A percentile compares a stretch with the other conserved stretches of the same genome.
phyloP scores from a whole-genome alignment of 2,888 invertebrate species.

The Rhaphigaster nebulosa region DNA sequence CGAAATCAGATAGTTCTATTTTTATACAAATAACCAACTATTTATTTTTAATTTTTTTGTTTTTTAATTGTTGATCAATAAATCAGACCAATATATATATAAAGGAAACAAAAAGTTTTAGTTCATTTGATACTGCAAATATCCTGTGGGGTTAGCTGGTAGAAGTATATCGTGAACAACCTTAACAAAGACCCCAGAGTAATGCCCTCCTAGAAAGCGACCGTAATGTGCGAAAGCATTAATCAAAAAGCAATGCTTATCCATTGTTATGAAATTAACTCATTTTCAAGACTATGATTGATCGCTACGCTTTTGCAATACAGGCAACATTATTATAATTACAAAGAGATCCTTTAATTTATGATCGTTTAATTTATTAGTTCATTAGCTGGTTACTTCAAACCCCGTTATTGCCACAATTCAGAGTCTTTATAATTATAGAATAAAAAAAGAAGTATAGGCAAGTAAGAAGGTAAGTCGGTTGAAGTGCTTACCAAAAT shows the following conservation, averaged over 20 bases:
- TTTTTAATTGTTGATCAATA: too few species aligned
- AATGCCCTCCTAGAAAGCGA: background rate
- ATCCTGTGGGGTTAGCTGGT: background rate
- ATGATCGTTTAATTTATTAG: background rate
- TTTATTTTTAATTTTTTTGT: background rate
- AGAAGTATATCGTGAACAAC: background rate
- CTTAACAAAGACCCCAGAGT: background rate
- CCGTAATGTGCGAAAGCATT: background rate
- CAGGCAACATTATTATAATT: background rate
- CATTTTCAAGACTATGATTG: conserved; percentile 9
- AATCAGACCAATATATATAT: background rate
- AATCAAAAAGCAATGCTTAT: background rate
- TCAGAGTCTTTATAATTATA: too few species aligned
- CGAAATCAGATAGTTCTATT: too few species aligned
- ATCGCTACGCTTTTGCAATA: background rate
- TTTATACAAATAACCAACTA: background rate
- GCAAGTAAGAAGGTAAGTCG: too few species aligned
- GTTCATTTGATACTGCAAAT: background rate
- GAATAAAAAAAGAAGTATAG: too few species aligned
- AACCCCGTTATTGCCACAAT: background rate
- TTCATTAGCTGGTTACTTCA: background rate
- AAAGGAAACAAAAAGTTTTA: background rate
- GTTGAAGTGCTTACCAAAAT: too few species aligned
- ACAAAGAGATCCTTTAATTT: background rate
- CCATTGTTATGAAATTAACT: conserved; percentile 11